These are phyloP conservation scores for Diabrotica balteata DNA, from an alignment of 2,888 invertebrate species.

Conservation along the genomic window DNA sequence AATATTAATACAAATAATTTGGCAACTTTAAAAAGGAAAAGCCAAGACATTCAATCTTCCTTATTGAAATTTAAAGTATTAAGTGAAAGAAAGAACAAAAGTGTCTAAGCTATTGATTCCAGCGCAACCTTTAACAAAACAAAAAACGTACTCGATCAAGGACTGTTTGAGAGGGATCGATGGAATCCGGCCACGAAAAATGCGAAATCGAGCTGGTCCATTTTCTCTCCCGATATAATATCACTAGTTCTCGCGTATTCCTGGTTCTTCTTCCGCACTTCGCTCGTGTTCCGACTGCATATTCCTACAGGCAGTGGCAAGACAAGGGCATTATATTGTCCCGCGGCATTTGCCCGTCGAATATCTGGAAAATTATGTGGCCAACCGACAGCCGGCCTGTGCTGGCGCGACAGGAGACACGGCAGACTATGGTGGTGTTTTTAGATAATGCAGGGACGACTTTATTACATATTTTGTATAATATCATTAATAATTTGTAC, in stretches of 20 bases:
- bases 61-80: too few relatives aligned
- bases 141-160: background rate
- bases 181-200: conserved; percentile 23
- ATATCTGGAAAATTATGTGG: conserved; percentile 44
- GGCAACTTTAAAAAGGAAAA: too few relatives aligned
- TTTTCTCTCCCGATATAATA: conserved; percentile 39
- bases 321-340: conserved; percentile 50
- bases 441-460: background rate
- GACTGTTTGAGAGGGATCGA: background rate
- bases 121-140: conserved; percentile 8
- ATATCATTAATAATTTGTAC: too few relatives aligned
- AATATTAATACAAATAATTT: too few relatives aligned
- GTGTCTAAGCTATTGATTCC: background rate
- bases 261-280: conserved; percentile 42
- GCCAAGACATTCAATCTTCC: too few relatives aligned
- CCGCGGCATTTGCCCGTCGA: conserved; percentile 49
- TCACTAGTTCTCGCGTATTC: conserved; percentile 50
- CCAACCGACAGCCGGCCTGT: conserved; percentile 3
- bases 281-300: conserved; percentile 47
- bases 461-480: background rate
- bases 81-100: too few relatives aligned
- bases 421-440: background rate
- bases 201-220: conserved; percentile 29
- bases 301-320: conserved; percentile 5
- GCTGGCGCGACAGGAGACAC: conserved; percentile 5